These are phyloP conservation scores for Epinotia ramella DNA, from an alignment of 2,888 invertebrate species.

Conservation along the genomic window DNA sequence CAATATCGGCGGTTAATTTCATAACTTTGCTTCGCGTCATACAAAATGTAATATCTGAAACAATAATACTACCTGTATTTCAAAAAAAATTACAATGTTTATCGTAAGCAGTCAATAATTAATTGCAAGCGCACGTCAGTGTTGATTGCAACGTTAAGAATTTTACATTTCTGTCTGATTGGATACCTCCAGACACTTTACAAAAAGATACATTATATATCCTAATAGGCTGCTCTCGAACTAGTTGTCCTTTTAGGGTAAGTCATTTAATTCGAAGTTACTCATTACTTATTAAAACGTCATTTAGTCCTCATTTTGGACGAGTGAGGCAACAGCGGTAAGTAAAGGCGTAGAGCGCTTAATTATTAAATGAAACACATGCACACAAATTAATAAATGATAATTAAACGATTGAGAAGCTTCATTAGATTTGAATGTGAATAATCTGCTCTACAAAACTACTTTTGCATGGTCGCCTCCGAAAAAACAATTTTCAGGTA, in stretches of 20 bases:
- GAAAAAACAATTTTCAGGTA: no score
- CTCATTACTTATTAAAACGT: conserved; percentile 8
- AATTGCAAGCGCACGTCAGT: conserved; percentile 47
- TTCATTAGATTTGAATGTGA: no score
- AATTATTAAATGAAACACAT: no score
- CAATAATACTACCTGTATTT: not conserved
- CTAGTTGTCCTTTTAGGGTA: conserved; percentile 29
- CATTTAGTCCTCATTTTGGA: conserved; percentile 5
- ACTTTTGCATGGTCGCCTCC: no score
- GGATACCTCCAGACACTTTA: conserved; percentile 20
- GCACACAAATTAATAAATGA: no score
- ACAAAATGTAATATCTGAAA: not conserved
- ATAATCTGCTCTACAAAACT: no score
- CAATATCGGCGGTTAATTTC: conserved; percentile 23
- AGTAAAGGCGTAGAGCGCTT: not conserved
- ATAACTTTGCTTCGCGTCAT: not conserved
- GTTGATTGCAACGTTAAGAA: conserved; percentile 28
- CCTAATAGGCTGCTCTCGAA: conserved; percentile 28
- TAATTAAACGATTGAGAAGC: no score
- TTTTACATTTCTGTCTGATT: conserved; percentile 26
- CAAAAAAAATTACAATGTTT: not conserved
- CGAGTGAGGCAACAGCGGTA: not conserved
- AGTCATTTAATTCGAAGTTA: conserved; percentile 27
- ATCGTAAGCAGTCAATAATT: conserved; percentile 44
- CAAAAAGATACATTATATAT: conserved; percentile 20